Evolutionary conservation across 2,113 vertebrate genomes (phyloP).

Genomic region (Oriolus oriolus): DNA sequence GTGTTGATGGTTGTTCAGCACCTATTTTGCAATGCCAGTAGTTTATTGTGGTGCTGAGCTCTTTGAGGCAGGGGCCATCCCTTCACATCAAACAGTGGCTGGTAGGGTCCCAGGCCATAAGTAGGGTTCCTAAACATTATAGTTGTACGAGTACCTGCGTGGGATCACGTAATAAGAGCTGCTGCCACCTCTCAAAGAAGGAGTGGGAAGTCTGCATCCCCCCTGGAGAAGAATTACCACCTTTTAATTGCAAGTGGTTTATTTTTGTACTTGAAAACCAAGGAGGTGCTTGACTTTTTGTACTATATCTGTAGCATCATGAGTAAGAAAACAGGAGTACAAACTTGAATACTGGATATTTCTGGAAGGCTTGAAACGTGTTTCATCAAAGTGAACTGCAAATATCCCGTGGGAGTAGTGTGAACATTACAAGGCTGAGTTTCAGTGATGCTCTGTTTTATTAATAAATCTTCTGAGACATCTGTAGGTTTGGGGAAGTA

Average conservation of each 20-base stretch:
- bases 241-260: background rate
- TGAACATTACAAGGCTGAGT: background rate
- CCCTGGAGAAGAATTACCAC: background rate
- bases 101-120: background rate
- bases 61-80: background rate
- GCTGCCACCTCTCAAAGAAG: background rate
- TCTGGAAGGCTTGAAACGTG: background rate
- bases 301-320: background rate
- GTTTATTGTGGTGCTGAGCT: background rate
- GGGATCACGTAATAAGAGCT: background rate
- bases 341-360: background rate
- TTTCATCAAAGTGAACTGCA: background rate
- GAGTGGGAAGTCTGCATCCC: background rate
- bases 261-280: background rate
- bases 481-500: background rate
- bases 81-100: background rate
- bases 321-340: background rate
- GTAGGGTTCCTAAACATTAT: background rate
- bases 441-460: conserved; percentile 25
- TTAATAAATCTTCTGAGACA: conserved; percentile 24
- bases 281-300: conserved; percentile 3
- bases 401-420: background rate
- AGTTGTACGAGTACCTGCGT: background rate
- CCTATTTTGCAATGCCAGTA: rapidly evolving
- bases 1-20: background rate